These are phyloP conservation scores for Apamea anceps DNA, from an alignment of 2,888 invertebrate genomes.

Conservation along the genomic window DNA sequence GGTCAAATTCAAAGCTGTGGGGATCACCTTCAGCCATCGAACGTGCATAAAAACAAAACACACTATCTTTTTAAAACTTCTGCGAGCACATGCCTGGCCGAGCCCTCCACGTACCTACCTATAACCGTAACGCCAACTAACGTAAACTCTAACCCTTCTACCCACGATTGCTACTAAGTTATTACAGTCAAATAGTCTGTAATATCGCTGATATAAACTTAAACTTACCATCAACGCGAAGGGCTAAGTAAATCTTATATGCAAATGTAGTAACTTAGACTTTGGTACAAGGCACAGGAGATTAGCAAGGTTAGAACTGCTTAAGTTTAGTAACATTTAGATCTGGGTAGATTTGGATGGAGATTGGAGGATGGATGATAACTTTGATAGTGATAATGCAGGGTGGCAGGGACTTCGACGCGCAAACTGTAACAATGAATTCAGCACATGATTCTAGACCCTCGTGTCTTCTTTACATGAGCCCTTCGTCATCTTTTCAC, in stretches of 20 bases:
- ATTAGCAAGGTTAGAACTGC: constrained; percentile 40
- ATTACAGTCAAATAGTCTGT: constrained; percentile 74
- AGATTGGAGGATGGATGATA: constrained; percentile 18
- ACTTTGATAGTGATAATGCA: not conserved
- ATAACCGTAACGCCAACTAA: constrained; percentile 30
- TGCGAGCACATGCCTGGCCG: too few species aligned
- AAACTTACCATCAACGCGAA: constrained; percentile 76
- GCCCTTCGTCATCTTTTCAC: too few species aligned
- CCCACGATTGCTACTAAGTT: constrained; percentile 67
- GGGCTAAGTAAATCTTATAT: constrained; percentile 81
- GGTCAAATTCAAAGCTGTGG: too few species aligned
- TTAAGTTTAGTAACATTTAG: constrained; percentile 31
- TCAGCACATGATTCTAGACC: not conserved
- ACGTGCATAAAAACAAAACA: not conserved
- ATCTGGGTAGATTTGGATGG: constrained; percentile 17
- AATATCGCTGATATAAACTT: constrained; percentile 73
- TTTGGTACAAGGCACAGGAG: constrained; percentile 65
- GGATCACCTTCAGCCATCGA: not conserved
- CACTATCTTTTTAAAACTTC: not conserved
- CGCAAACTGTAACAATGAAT: not conserved
- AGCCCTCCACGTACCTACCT: not conserved
- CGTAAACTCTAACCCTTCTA: constrained; percentile 30
- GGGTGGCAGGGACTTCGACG: not conserved
- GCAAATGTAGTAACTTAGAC: constrained; percentile 76
- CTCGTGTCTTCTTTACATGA: not conserved